Evolutionary conservation across 2,797 vertebrate species (phyloP).

Genomic region (Syngnathus acus): DNA sequence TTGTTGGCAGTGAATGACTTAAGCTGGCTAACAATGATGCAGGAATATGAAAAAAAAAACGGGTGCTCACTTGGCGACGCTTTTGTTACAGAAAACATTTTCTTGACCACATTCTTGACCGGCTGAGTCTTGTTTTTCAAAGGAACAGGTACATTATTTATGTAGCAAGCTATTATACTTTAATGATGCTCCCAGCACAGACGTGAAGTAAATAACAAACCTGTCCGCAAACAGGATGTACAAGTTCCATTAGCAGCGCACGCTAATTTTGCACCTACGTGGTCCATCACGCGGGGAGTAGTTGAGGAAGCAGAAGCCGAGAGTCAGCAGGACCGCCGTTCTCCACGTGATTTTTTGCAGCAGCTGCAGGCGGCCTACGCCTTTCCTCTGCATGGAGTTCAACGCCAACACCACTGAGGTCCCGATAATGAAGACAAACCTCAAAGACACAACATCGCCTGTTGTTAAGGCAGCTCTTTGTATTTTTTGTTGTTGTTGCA

Average conservation of each 20-base stretch:
- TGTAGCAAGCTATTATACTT: slow-evolving; percentile 11
- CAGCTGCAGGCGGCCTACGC: slow-evolving; percentile 55
- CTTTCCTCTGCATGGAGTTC: slow-evolving; percentile 60
- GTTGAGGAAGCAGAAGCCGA: slow-evolving; percentile 71
- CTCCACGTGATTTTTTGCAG: slow-evolving; percentile 62
- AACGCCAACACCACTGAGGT: slow-evolving; percentile 69
- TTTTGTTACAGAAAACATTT: not conserved
- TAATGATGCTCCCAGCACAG: slow-evolving; percentile 11
- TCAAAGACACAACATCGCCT: slow-evolving; percentile 19
- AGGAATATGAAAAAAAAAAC: not conserved
- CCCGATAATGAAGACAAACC: slow-evolving; percentile 74
- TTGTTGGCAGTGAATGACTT: no score
- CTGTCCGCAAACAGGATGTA: not conserved
- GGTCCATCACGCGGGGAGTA: slow-evolving; percentile 68
- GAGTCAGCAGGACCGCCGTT: slow-evolving; percentile 54
- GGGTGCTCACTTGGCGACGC: not conserved
- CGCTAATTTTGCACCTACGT: slow-evolving; percentile 43
- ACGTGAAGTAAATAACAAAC: slow-evolving; percentile 10
- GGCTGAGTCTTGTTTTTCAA: slow-evolving; percentile 1
- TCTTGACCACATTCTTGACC: not conserved
- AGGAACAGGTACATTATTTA: slow-evolving; percentile 9
- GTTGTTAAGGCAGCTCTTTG: not conserved
- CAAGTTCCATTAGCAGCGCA: slow-evolving; percentile 1
- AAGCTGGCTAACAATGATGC: no score
- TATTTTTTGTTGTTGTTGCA: not conserved